Conservation (phyloP, 2,113 vertebrate genomes). For the Prunella himalayana region DNA sequence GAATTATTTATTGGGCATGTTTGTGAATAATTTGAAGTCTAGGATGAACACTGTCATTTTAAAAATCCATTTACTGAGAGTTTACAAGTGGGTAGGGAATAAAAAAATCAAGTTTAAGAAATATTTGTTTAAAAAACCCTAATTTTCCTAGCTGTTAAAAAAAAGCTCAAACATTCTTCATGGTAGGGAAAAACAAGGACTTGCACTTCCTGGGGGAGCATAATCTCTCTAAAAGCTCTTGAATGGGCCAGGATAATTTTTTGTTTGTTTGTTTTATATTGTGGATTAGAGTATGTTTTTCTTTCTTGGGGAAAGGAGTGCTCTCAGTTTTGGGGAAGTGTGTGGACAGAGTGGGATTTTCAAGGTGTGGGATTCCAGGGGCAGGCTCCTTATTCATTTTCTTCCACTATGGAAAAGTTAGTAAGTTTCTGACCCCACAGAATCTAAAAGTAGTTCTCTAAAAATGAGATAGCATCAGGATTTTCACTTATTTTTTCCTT, state of each 20-base stretch:
- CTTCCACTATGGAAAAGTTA: background rate
- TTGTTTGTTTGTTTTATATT: background rate
- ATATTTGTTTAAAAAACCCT: background rate
- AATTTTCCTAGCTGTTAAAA: background rate
- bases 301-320: background rate
- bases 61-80: background rate
- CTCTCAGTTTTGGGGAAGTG: background rate
- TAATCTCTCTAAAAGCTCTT: background rate
- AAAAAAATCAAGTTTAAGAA: background rate
- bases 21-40: conserved; percentile 6
- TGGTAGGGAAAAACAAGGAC: background rate
- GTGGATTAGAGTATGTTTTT: background rate
- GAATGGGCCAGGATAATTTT: background rate
- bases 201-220: background rate
- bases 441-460: background rate
- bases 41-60: background rate
- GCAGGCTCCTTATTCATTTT: accelerated
- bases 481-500: background rate
- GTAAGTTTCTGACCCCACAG: background rate
- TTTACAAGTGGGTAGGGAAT: background rate
- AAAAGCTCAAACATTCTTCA: background rate
- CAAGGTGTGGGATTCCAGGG: background rate
- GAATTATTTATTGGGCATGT: background rate
- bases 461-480: background rate
- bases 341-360: background rate